Evolutionary conservation across 2,888 invertebrate species (phyloP).

Genomic region (Protonemura montana): DNA sequence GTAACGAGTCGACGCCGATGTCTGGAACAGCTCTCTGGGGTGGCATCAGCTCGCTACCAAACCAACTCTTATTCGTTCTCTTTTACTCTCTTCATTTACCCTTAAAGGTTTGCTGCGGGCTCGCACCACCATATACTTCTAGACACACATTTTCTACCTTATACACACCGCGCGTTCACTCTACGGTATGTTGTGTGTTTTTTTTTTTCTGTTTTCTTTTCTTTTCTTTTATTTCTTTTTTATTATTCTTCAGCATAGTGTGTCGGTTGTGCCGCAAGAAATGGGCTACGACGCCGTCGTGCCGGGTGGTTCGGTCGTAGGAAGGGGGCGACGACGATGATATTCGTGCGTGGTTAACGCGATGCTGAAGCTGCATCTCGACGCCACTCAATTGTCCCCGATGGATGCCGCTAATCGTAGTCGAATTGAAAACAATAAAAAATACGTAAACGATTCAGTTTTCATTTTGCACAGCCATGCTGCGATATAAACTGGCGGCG

Average conservation of each 20-base stretch:
- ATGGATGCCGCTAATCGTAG: not conserved
- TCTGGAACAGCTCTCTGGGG: conserved; percentile 65
- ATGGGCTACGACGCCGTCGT: not conserved
- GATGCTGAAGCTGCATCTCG: not conserved
- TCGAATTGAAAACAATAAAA: not conserved
- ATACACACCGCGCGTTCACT: not conserved
- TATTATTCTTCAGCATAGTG: not conserved
- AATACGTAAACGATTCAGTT: not conserved
- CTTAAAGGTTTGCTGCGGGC: conserved; percentile 16
- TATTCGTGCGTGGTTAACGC: not conserved
- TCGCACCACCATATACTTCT: not conserved
- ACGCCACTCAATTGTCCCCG: not conserved
- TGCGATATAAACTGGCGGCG: not conserved
- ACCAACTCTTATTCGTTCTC: conserved; percentile 41
- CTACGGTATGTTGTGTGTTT: not conserved
- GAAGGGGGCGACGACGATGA: not conserved
- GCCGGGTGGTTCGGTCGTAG: not conserved
- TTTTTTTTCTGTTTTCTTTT: not conserved
- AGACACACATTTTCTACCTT: not conserved
- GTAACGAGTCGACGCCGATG: conserved; percentile 70
- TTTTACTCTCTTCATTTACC: conserved; percentile 57
- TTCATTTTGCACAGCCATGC: not conserved
- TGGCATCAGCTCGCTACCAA: conserved; percentile 61
- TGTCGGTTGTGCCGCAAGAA: not conserved
- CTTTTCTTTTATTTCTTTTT: conserved; percentile 2